Base-by-base conservation (phyloP, 2,888 invertebrate species). In the Phragmatobia fuliginosa region DNA sequence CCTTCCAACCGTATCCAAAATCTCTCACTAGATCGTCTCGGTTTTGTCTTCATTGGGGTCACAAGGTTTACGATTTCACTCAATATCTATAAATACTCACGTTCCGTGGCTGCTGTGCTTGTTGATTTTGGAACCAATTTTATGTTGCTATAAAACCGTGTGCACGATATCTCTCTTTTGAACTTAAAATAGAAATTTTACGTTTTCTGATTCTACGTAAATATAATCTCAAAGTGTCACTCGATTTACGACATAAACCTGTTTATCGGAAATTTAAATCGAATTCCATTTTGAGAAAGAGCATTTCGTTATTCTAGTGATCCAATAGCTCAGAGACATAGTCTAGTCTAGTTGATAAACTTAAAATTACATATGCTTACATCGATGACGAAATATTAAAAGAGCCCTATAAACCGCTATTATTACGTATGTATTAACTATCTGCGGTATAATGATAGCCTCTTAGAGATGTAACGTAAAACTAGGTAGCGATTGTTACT, bases 31-130 rank as follows among this genome's bases (percentile, higher is more conserved):
- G 81, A 83, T 83, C 81, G 85, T 86, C 86, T 83, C 80, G 79
- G 77, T 77, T 76, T 76, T 83, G 78, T 83, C 83, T 89, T 88
- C 84, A 91, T 90, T 84, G 87, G 86, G 92, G 92, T 91, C 88
- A 91, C 77, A 87, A 88, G 90, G 90, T 92, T 91, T 91, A 92
- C 90, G 91, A 91, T 91, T 92, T 90, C 89, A 87, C 90, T 89
- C 89, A 82, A 87, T 88, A 86, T 85, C 79, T 86, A 88, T 84
- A 87, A 88, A 89, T 87, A 86, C 85, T 85, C 75, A 80, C 80
- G 76, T 72, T 83, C 80, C 79, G 76, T 77, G 80, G 80, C 82
- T 77, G 83, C 77, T 81, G 82, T 81, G 84, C 80, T 86, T 91
- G 89, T 91, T 90, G 86, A 85, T 90, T 91, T 90, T 90, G 86